Percentiles rank a stretch among this genome's conserved stretches.
phyloP scores from a whole-genome alignment of 2,113 vertebrate species.

The Phrynocephalus versicolor region DNA sequence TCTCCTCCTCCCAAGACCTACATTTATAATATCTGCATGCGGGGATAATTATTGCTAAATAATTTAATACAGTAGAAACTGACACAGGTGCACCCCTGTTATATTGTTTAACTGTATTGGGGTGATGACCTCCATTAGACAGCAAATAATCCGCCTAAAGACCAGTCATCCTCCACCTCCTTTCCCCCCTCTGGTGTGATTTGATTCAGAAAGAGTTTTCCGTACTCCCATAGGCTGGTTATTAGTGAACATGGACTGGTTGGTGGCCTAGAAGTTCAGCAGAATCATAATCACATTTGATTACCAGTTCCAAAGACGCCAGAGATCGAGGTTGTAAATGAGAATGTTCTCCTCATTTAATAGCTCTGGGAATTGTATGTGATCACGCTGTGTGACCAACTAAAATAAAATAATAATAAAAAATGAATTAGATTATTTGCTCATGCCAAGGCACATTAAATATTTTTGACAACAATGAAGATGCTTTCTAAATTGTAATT shows the following conservation, averaged over 20 bases:
- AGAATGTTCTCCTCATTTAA: slow-evolving; percentile 70
- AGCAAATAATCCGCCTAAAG: slow-evolving; percentile 74
- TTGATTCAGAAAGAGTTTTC: slow-evolving; percentile 62
- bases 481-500: slow-evolving; percentile 78
- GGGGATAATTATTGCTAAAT: slow-evolving; percentile 78
- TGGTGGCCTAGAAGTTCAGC: slow-evolving; percentile 60
- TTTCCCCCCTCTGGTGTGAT: slow-evolving; percentile 51
- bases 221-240: slow-evolving; percentile 34
- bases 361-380: slow-evolving; percentile 68
- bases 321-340: slow-evolving; percentile 61
- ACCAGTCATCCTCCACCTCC: slow-evolving; percentile 63
- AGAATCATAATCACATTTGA: slow-evolving; percentile 68
- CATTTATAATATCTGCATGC: slow-evolving; percentile 74
- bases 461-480: slow-evolving; percentile 76
- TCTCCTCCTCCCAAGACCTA: slow-evolving; percentile 62
- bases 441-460: slow-evolving; percentile 75
- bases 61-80: slow-evolving; percentile 77
- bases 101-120: slow-evolving; percentile 75
- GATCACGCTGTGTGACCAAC: slow-evolving; percentile 72
- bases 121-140: slow-evolving; percentile 76
- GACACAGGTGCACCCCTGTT: slow-evolving; percentile 72
- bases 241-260: slow-evolving; percentile 64
- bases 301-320: slow-evolving; percentile 66
- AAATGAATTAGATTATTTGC: slow-evolving; percentile 73
- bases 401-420: slow-evolving; percentile 56